phyloP scores from a whole-genome alignment of 2,797 vertebrate species.

The Oophaga sylvatica region DNA sequence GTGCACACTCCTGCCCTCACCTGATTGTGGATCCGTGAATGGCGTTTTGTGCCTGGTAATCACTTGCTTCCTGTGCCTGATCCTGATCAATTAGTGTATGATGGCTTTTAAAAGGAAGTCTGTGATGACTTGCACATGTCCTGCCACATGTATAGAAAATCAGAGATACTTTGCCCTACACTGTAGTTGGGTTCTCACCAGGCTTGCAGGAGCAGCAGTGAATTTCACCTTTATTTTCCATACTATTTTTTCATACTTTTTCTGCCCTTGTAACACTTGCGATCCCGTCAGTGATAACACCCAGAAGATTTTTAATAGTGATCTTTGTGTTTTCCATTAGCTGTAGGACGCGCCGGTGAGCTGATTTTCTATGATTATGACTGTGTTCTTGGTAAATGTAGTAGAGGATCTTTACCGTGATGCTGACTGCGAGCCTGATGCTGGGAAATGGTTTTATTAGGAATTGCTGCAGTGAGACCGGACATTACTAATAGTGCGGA shows the following conservation, averaged over 20 bases:
- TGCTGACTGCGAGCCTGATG: not conserved
- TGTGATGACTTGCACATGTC: not conserved
- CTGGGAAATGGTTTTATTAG: not conserved
- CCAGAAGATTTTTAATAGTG: not conserved
- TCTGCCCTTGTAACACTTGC: not conserved
- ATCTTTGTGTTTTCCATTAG: conserved; percentile 36
- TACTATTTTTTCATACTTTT: not conserved
- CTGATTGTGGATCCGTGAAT: not conserved
- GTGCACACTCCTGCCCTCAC: not conserved
- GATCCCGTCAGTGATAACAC: not conserved
- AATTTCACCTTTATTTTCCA: not conserved
- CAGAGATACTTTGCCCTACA: not conserved
- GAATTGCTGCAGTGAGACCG: no score
- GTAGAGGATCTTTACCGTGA: not conserved
- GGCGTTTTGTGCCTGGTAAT: not conserved
- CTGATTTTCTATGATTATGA: conserved; percentile 24
- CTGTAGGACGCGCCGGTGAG: not conserved
- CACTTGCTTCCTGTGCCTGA: not conserved
- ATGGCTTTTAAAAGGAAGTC: not conserved
- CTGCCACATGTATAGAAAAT: not conserved
- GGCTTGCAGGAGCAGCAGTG: not conserved
- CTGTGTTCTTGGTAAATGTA: conserved; percentile 5
- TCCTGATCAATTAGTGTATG: not conserved
- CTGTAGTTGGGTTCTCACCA: not conserved
- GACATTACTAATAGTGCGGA: not conserved